A percentile compares a stretch with the other conserved stretches of the same genome.
Conservation (phyloP, 1,140 invertebrate species). For the Drosophila repleta region DNA sequence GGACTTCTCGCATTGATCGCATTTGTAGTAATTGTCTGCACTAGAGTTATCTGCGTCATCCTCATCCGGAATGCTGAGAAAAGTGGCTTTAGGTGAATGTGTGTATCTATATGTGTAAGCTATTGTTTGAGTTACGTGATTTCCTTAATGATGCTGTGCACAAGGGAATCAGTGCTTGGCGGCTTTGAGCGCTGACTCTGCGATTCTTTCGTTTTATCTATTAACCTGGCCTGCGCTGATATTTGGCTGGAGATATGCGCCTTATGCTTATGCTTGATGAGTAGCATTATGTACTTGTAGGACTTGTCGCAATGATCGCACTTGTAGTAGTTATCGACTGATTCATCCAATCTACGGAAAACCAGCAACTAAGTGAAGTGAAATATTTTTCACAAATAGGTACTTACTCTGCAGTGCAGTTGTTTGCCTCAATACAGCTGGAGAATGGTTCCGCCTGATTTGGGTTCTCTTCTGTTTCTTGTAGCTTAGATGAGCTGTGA, state of each 20-base stretch:
- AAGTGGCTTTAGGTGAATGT: neutral
- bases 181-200: constrained; percentile 10
- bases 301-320: constrained; percentile 67
- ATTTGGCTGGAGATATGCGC: constrained; percentile 40
- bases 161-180: constrained; percentile 46
- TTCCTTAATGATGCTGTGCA: constrained; percentile 61
- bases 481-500: constrained; percentile 15
- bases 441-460: neutral
- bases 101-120: too few species aligned
- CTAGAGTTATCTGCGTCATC: constrained; percentile 41
- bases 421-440: neutral
- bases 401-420: constrained; percentile 24
- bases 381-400: neutral
- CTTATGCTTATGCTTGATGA: constrained; percentile 60
- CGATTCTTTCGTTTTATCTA: neutral
- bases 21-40: constrained; percentile 64
- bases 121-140: constrained; percentile 55
- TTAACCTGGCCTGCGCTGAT: constrained; percentile 21
- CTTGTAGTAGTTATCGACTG: constrained; percentile 64
- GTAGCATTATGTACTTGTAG: constrained; percentile 62
- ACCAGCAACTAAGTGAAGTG: neutral
- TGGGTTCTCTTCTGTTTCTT: neutral
- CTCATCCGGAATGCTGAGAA: constrained; percentile 56
- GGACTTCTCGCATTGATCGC: constrained; percentile 61
- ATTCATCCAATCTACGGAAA: constrained; percentile 18